Evolutionary conservation across 2,888 invertebrate species (phyloP).

Genomic region (Caenorhabditis zanzibari): DNA sequence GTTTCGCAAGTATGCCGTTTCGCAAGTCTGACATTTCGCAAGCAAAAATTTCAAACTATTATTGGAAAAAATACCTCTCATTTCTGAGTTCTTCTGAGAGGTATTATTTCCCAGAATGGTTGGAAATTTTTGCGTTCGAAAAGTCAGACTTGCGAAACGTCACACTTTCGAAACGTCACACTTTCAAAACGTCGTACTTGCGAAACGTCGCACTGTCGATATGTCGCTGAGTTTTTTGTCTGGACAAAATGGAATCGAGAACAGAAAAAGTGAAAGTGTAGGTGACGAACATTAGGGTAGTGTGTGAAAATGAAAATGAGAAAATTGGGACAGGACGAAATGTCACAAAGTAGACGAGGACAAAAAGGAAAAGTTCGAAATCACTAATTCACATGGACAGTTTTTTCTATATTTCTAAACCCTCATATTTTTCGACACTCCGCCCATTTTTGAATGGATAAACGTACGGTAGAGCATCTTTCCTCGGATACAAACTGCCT

Average conservation of each 20-base stretch:
- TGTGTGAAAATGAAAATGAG: conserved; percentile 28
- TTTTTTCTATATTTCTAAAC: neutral
- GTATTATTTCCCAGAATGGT: no score
- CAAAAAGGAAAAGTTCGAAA: conserved; percentile 6
- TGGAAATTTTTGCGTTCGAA: no score
- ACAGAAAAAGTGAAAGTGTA: conserved; percentile 5
- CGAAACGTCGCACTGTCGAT: no score
- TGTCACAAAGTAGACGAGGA: conserved; percentile 27
- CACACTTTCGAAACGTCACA: no score
- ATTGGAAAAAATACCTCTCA: no score
- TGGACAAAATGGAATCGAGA: neutral
- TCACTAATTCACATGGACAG: conserved; percentile 8
- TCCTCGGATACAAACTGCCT: conserved; percentile 73
- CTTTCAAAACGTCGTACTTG: no score
- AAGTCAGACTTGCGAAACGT: no score
- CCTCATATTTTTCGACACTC: neutral
- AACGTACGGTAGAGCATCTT: conserved; percentile 78
- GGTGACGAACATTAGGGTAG: conserved; percentile 11
- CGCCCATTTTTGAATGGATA: neutral
- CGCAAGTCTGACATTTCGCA: no score
- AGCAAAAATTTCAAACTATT: no score
- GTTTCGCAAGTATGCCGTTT: no score
- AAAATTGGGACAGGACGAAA: conserved; percentile 19
- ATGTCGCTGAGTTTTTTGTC: no score
- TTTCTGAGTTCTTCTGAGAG: no score